Base-by-base conservation (phyloP, 2,888 invertebrate genomes). In the Cybosia mesomella region DNA sequence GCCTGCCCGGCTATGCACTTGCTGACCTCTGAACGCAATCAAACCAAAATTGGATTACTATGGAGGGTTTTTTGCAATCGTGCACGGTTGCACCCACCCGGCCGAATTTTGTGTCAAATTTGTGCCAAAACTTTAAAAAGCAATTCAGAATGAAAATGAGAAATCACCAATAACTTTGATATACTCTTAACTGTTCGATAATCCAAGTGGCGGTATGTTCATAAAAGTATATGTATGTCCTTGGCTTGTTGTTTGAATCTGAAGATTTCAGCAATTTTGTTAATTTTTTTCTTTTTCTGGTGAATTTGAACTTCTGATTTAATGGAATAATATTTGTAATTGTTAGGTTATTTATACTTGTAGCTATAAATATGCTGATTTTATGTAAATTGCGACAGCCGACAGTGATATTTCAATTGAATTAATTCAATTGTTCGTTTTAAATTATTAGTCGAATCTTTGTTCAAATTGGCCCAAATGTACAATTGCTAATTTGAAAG, bases 241-340 rank as follows among this genome's bases (percentile, higher is more conserved):
- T 70, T 28, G 11, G 55, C 57, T 39, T 69, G 66, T 62, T 69
- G 53, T 65, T 62, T 62, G 66, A 64, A 58, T 72, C 57, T 65
- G 61, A 63, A 72, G 65, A 72, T 70, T 68, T 72, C 61, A 63
- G 57, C 67, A 73, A 77, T 76, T 68, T 66, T 58, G 53, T 68
- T 65, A n/a, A n/a, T 71, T 18, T 58, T 68, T 64, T 53, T 28
- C 60, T 49, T 21, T 54, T 58, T 66, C 24, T 69, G 64, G 58
- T 69, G 53, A 67, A 69, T 69, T n/a, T 67, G 66, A 62, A 67
- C 61, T 22, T 39, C 34, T 64, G 53, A 68, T 69, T 69, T n/a
- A 15, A n/a, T 58, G 53, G 54, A 66, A 66, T 60, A 34, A 62
- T 66, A 53, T 64, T 55, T 49, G 28, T 54, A 43, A 55, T 28